A percentile compares a stretch with the other conserved stretches of the same genome.
Evolutionary conservation across 2,113 vertebrate genomes (phyloP).

Genomic region (Mesocricetus auratus): DNA sequence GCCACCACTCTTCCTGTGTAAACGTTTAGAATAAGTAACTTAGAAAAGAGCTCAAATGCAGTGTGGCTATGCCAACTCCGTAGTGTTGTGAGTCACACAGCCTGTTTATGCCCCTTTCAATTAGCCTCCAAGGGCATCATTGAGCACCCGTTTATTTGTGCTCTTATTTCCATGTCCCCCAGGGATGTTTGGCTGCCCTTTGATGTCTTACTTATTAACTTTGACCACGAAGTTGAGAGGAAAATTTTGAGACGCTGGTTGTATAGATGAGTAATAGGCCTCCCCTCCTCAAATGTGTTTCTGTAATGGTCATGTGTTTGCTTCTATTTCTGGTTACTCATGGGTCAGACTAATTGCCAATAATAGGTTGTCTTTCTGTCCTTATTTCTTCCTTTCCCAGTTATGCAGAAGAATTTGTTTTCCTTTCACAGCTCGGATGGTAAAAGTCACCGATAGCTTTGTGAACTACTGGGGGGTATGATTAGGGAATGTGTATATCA

Average conservation of each 20-base stretch:
- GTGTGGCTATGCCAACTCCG: neutral
- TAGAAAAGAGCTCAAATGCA: neutral
- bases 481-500: neutral
- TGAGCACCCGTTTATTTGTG: slow-evolving; percentile 37
- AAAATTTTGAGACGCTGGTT: slow-evolving; percentile 56
- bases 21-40: slow-evolving; percentile 10
- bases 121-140: neutral
- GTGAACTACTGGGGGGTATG: neutral
- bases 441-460: neutral
- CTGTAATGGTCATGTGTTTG: slow-evolving; percentile 3
- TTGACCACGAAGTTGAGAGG: slow-evolving; percentile 13
- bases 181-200: slow-evolving; percentile 15
- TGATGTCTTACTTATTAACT: slow-evolving; percentile 52
- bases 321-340: neutral
- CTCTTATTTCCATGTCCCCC: slow-evolving; percentile 54
- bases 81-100: slow-evolving; percentile 49
- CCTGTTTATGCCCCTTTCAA: neutral
- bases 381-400: slow-evolving; percentile 41
- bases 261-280: neutral
- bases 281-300: neutral
- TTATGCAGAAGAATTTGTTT: slow-evolving; percentile 16
- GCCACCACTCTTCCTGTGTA: neutral
- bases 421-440: neutral
- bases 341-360: neutral
- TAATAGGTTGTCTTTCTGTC: neutral